Conservation (phyloP, 2,113 vertebrate genomes). For the Boulengerochromis microlepis region DNA sequence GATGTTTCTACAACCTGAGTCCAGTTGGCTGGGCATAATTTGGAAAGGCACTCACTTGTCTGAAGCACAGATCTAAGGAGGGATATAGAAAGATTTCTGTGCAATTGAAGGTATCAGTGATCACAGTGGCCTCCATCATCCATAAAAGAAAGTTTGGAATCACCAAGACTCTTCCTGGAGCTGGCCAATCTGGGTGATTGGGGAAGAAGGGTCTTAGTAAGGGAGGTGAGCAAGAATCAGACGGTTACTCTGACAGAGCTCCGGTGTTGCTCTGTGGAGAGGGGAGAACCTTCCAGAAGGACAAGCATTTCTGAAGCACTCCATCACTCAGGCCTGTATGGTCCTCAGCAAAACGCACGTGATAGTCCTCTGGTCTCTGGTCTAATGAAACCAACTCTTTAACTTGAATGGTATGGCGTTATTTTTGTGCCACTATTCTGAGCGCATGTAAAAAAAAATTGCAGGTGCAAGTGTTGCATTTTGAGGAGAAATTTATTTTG, state of each 20-base stretch:
- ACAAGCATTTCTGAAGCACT: not conserved
- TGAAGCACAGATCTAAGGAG: not conserved
- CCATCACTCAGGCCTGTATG: not conserved
- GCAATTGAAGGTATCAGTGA: not conserved
- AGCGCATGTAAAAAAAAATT: too few relatives aligned
- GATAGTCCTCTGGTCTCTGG: not conserved
- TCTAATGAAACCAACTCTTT: not conserved
- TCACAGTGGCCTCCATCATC: not conserved
- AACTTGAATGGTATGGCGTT: too few relatives aligned
- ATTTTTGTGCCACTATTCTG: too few relatives aligned
- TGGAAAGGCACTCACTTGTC: not conserved
- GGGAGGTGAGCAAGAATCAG: not conserved
- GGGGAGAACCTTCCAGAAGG: not conserved
- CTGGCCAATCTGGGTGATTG: not conserved
- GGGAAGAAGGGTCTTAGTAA: not conserved
- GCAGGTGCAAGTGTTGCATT: too few relatives aligned
- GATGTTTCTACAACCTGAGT: not conserved
- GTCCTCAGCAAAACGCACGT: not conserved
- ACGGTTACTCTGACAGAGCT: not conserved
- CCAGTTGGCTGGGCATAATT: not conserved
- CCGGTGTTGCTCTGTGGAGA: not conserved
- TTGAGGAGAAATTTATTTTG: too few relatives aligned
- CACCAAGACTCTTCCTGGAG: not conserved
- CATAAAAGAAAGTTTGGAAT: not conserved
- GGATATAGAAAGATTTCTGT: not conserved